phyloP scores from a whole-genome alignment of 2,113 vertebrate genomes.

The Bombycilla garrulus region DNA sequence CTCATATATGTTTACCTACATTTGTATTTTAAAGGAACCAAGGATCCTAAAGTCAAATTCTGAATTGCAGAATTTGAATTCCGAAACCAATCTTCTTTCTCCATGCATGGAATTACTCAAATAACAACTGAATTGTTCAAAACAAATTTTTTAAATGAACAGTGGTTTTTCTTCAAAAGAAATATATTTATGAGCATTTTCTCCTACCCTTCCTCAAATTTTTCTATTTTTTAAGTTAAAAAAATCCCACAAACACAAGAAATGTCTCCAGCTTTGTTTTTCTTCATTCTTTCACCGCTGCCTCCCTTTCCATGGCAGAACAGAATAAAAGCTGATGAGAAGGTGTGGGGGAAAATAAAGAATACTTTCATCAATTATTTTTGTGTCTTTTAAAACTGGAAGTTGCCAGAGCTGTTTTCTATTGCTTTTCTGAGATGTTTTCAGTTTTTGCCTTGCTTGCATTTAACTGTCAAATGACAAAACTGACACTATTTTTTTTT shows the following conservation, averaged over 20 bases:
- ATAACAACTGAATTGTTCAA: background rate
- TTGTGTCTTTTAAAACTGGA: background rate
- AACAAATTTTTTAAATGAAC: background rate
- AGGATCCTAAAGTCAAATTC: background rate
- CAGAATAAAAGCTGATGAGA: background rate
- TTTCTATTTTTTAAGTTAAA: slow-evolving; percentile 5
- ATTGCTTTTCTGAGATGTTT: background rate
- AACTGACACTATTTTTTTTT: background rate
- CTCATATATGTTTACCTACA: background rate
- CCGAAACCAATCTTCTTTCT: background rate
- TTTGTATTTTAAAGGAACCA: background rate
- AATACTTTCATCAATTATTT: background rate
- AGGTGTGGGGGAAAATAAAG: background rate
- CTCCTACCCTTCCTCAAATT: background rate
- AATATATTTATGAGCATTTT: background rate
- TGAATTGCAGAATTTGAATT: background rate
- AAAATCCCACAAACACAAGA: background rate
- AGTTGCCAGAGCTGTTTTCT: background rate
- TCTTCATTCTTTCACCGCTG: background rate
- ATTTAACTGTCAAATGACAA: background rate
- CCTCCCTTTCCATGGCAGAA: background rate
- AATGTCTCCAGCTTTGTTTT: background rate
- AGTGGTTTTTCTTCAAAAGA: slow-evolving; percentile 2
- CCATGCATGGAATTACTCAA: background rate
- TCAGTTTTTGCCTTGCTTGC: background rate